A percentile compares a stretch with the other conserved stretches of the same genome.
phyloP scores from a whole-genome alignment of 2,888 invertebrate species.

The Plebejus melissa region DNA sequence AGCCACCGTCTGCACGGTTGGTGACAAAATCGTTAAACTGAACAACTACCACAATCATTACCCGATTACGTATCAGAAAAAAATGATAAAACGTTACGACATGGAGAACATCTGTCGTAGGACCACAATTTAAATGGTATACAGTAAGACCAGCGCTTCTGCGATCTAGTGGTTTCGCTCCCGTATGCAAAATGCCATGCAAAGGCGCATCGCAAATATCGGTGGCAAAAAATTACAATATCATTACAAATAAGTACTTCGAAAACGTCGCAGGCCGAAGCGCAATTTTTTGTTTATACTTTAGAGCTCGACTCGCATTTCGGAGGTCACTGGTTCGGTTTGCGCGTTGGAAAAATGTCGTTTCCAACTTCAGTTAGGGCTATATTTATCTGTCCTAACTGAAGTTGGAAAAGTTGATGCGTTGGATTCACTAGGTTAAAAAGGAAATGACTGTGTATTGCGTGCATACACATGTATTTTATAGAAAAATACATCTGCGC shows the following conservation, averaged over 20 bases:
- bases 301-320: no score
- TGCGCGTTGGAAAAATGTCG: background rate
- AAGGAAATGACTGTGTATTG: background rate
- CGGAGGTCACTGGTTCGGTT: no score
- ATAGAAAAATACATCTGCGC: background rate
- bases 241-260: no score
- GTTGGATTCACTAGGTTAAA: background rate
- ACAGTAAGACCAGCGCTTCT: background rate
- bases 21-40: constrained; percentile 40
- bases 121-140: background rate
- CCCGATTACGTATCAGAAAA: background rate
- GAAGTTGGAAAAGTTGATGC: no score
- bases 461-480: background rate
- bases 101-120: background rate
- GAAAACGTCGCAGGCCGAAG: no score
- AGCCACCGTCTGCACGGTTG: constrained; percentile 41
- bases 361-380: background rate
- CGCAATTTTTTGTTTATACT: no score
- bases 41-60: constrained; percentile 39
- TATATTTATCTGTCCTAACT: background rate
- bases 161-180: background rate
- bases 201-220: no score
- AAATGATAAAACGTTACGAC: background rate
- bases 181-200: background rate
- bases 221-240: no score